Conservation (phyloP, 2,888 invertebrate species). For the Calameuta idolon region DNA sequence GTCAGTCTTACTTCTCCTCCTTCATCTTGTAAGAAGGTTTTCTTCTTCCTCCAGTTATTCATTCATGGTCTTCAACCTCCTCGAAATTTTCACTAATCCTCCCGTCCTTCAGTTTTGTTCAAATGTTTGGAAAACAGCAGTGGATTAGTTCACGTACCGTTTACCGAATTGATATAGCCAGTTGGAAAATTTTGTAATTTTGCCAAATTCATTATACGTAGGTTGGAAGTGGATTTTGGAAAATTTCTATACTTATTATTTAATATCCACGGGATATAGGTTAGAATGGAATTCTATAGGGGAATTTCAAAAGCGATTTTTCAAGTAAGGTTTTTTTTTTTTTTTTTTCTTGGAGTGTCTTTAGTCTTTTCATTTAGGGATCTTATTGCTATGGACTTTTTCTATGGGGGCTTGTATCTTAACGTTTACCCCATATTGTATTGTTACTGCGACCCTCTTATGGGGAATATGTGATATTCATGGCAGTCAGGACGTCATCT, state of each 20-base stretch:
- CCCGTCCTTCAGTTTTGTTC: slow-evolving; percentile 26
- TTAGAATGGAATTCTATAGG: background rate
- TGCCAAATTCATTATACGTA: background rate
- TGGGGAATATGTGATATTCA: slow-evolving; percentile 44
- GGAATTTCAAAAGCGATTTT: background rate
- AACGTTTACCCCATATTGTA: background rate
- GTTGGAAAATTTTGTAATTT: background rate
- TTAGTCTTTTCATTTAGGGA: background rate
- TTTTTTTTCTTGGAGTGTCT: background rate
- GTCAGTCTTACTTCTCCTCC: slow-evolving; percentile 24
- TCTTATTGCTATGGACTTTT: background rate
- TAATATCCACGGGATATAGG: too few species aligned
- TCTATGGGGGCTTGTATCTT: background rate
- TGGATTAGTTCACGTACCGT: background rate
- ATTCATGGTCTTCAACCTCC: slow-evolving; percentile 17
- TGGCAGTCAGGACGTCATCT: slow-evolving; percentile 53
- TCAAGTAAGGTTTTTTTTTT: background rate
- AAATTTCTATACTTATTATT: too few species aligned
- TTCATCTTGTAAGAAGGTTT: slow-evolving; percentile 14
- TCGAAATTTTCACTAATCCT: slow-evolving; percentile 21
- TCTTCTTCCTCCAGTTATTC: slow-evolving; percentile 5
- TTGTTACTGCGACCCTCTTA: background rate
- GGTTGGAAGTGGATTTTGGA: background rate
- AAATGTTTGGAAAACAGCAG: slow-evolving; percentile 23
- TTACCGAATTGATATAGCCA: background rate